Base-by-base conservation (phyloP, 2,113 vertebrate genomes). In the Paracanthobrama guichenoti region DNA sequence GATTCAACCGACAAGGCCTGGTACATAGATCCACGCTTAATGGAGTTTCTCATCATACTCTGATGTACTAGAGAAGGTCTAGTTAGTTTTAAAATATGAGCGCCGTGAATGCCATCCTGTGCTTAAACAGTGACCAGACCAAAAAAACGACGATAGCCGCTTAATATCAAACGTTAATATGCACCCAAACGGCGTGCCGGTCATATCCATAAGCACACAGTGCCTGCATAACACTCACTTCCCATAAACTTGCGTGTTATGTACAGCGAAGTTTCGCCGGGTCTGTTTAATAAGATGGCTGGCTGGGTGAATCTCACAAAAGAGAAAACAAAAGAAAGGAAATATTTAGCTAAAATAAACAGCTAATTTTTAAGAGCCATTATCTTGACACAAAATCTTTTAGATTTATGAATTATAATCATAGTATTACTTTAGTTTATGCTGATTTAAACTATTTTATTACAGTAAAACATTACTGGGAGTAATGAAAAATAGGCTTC, bases 181-280 rank as follows among this genome's bases (percentile, higher is more conserved):
- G 57, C 83, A 77, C 35, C 42, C 57, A 14, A 55, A 67, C 67
- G 59, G 57, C 50, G 26, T 6, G 60, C 44, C 81, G 39, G 81
- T 81, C 84, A 20, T 77, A 13, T 26, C 64, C 24, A 24, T 39
- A 88, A 86, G 87, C 87, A 88, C 87, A 88, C 28, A 81, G 87
- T 88, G 87, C 87, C 84, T 72, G 77, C 84, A 53, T 88, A 88
- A 88, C 87, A 18, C 39, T 72, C 18, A 26, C 53, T 75, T 57
- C 57, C 75, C 18, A 50, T 48, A n/a, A 50, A 80, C 24, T 50
- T n/a, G 8, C 42, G 42, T 48, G 50, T 76, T 28, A 35, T 22
- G 46, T 55, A 78, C 42, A 55, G 73, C 42, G 31, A 78, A n/a
- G 57, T 53, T 39, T 48, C 4, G 80, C 50, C 14, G n/a, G 7